Evolutionary conservation across 2,797 vertebrate genomes (phyloP), one percentile per base, ranked within the genome.

Genomic region (Lithobates sylvaticus): DNA sequence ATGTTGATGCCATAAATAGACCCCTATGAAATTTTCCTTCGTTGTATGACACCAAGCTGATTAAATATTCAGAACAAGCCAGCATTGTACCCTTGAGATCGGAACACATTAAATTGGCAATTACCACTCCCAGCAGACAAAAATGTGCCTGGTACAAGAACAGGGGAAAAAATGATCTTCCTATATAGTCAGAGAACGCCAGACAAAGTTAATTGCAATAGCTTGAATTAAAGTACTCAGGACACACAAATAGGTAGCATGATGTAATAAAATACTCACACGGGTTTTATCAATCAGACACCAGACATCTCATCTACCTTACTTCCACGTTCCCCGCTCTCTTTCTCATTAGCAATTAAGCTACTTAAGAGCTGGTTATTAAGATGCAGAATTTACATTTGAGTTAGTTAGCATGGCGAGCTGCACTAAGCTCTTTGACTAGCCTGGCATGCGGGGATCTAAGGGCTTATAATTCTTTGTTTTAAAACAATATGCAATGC

Each of bases 241-340:
- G 54, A 27, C 54, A 50, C 77, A 78, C 76, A 82, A 86, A 78
- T 85, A 80, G 68, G 77, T 80, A 27, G 21, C 68, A 39, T 36
- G 75, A 27, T 39, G 80, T 67, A 78, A 83, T 87, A 83, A 87
- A 87, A 87, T 87, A 78, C 54, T 64, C 85, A 71, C 84, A 77
- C 44, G 84, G 78, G 78, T 47, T 86, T 82, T 86, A 81, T 86
- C 72, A 70, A 78, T 83, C 85, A 87, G 36, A 29, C 34, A 15
- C 36, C 29, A 47, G 79, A 83, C 71, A 44, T 74, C 70, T 81
- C 65, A 76, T 81, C 73, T 76, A 50, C 47, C 75, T 39, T 36
- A 13, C 34, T 61, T 64, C 73, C 27, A 69, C 47, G 3, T 65
- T 58, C 39, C 21, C 78, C 26, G 64, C n/a, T 81, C 34, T 76